Evolutionary conservation across 2,888 invertebrate species (phyloP).

Genomic region (Deladenus siricidicola): DNA sequence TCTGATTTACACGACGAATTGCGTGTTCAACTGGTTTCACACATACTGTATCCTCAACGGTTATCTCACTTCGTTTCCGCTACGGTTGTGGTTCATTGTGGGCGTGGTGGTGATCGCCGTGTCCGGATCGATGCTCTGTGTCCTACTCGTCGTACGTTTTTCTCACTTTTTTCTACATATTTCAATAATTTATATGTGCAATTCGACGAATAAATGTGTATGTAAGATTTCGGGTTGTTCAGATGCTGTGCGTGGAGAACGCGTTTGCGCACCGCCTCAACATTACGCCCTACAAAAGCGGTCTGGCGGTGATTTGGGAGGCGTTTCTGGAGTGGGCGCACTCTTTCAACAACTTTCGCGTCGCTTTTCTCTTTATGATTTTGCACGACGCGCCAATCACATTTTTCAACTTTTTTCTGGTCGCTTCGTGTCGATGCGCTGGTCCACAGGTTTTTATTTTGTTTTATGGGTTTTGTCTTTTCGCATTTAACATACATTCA

Average conservation of each 20-base stretch:
- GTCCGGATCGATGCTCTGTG: constrained; percentile 47
- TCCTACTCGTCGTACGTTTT: constrained; percentile 39
- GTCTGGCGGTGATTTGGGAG: constrained; percentile 47
- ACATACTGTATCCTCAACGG: constrained; percentile 44
- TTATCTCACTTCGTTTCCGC: constrained; percentile 46
- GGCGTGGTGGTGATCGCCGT: constrained; percentile 28
- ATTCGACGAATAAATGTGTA: neutral
- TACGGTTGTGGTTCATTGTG: constrained; percentile 45
- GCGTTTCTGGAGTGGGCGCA: constrained; percentile 49
- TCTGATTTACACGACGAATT: constrained; percentile 45
- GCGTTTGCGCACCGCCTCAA: constrained; percentile 51
- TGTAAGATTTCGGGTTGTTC: too few species aligned
- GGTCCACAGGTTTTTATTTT: constrained; percentile 33
- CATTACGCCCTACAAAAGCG: constrained; percentile 50
- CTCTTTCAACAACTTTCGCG: constrained; percentile 53
- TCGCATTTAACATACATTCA: too few species aligned
- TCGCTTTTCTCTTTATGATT: constrained; percentile 49
- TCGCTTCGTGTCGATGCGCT: constrained; percentile 49
- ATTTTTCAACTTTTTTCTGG: constrained; percentile 49
- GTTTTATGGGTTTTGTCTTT: too few species aligned
- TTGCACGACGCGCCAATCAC: constrained; percentile 52
- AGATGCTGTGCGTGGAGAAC: constrained; percentile 53
- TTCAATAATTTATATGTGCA: neutral
- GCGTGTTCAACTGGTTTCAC: constrained; percentile 50
- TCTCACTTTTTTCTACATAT: neutral